Base-by-base conservation (phyloP, 2,797 vertebrate genomes). In the Sebastes cheni region DNA sequence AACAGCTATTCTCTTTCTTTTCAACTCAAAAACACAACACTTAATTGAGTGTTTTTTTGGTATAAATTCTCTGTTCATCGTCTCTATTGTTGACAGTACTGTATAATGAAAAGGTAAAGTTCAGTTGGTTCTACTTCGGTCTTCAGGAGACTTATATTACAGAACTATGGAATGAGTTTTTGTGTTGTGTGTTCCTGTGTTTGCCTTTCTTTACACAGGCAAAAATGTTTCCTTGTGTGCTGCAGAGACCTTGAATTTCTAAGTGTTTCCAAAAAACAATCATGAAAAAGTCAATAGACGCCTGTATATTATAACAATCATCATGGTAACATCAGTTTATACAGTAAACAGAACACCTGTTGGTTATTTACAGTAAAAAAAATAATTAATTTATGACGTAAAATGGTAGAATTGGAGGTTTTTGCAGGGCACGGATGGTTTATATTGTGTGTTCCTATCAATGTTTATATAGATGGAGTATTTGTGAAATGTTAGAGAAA, bases 401-500 rank as follows among this genome's bases (percentile, higher is more conserved):
- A 70, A 59, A 14, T 29, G 16, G 1, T 46, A 7, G 32, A 71
- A 75, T 8, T 77, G 32, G 54, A 84, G 82, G 80, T 86, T 85
- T 93, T 86, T 92, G 88, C 92, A 89, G 90, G 32, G 67, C 93
- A 82, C 69, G 16, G 27, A 61, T 79, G 52, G 72, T 89, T 92
- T 88, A 84, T 91, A 84, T 90, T 78, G 90, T 89, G 88, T 95
- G 96, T 96, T 97, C 94, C 94, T 94, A 93, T 95, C 90, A 87
- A 95, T 95, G 93, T 95, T 96, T 85, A 85, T 93, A 88, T 94
- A 95, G 95, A 95, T 97, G 95, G 93, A 95, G 96, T 97, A 94
- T 89, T 95, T 97, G 96, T 97, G 96, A 95, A 94, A 94, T 92
- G 94, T 96, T 97, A 97, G 97, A 96, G 96, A 96, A 96, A 97